Base-by-base conservation (phyloP, 1,140 invertebrate genomes). In the Danaus plexippus region DNA sequence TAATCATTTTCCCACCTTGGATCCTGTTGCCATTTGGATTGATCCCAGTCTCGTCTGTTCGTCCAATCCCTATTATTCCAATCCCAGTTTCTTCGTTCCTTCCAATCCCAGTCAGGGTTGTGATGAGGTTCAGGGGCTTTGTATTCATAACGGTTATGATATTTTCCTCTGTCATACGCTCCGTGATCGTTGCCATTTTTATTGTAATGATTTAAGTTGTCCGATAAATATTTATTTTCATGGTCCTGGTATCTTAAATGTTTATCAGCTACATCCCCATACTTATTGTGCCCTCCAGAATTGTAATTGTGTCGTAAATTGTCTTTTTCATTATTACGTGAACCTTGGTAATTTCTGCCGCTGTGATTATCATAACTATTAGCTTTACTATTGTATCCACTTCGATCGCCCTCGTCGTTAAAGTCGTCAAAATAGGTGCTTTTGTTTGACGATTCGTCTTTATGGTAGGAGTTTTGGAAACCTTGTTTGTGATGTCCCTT, bases 401-500 rank as follows among this genome's bases (percentile, higher is more conserved):
- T 80, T 63, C 88, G 84, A 62, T 88, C 88, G 11, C 88, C 89
- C 69, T 91, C 88, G 61, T 91, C 90, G 50, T 87, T 87, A 41
- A 87, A 88, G 65, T 91, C 90, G 61, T 92, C 91, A 60, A 90
- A 92, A 70, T 87, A 92, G 54, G 89, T 90, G 18, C 89, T 89
- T 64, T 91, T 91, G 57, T 90, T 90, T 0, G 89, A 91, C 2
- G 88, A 90, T 67, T 92, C 91, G 58, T 92, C 90, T 69, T 91
- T 92, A 65, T 91, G 90, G 66, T 91, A 92, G 10, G 88, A 89
- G 65, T 92, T 91, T 57, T 88, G 88, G 64, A 91, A 92, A 43
- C 91, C 91, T 65, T 89, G 87, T 52, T 90, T 89, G 56, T 90
- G 90, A 64, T 91, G 90, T 0, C 90, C 90, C 69, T 91, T 92